Percentiles rank a stretch among this genome's conserved stretches.
These are phyloP conservation scores for Fregetta grallaria DNA, from an alignment of 2,113 vertebrate species.

Conservation along the genomic window DNA sequence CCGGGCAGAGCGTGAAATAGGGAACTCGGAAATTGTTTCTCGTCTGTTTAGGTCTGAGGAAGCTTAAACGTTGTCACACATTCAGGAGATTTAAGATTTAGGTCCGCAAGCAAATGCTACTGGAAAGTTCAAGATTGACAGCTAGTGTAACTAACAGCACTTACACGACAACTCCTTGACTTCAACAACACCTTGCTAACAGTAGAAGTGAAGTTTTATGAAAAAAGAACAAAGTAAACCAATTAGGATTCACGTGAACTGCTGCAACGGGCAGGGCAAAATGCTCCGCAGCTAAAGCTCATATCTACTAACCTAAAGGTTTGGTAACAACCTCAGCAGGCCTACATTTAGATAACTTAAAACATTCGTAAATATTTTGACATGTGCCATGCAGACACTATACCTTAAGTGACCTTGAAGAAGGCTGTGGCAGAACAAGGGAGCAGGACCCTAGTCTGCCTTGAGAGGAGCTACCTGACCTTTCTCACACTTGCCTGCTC, in stretches of 20 bases:
- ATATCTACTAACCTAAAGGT: background rate
- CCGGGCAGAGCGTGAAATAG: background rate
- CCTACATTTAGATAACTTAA: background rate
- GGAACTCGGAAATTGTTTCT: fast-evolving
- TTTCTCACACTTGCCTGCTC: background rate
- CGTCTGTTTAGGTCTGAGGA: background rate
- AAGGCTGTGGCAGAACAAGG: background rate
- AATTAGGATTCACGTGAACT: background rate
- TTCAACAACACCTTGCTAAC: background rate
- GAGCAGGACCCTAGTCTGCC: background rate
- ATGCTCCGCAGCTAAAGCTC: background rate
- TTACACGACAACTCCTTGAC: fast-evolving
- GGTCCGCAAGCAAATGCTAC: fast-evolving
- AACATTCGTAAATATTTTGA: background rate
- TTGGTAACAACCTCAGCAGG: background rate
- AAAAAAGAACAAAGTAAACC: background rate
- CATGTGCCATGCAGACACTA: fast-evolving
- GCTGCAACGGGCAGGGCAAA: background rate
- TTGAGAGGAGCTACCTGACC: background rate
- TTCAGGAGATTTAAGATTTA: background rate
- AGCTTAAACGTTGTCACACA: fast-evolving
- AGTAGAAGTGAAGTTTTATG: background rate
- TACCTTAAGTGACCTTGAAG: background rate
- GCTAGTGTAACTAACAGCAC: background rate
- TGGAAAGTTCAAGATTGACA: background rate